Evolutionary conservation across 23 tunicate species (phyloP).

Genomic region (Oikopleura vanhoeffeni): DNA sequence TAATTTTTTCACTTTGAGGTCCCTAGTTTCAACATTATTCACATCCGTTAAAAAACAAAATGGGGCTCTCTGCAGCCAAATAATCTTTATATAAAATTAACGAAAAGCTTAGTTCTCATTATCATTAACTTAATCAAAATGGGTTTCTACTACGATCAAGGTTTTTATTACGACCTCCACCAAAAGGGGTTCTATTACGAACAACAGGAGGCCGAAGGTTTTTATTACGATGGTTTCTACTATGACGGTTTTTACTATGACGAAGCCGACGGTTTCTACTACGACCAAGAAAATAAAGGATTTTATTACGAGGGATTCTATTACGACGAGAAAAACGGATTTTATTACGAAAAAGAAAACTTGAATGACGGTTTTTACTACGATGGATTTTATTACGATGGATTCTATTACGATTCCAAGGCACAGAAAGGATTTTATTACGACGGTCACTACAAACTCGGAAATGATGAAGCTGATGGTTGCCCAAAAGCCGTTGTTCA

Average conservation of each 20-base stretch:
- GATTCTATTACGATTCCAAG: neutral
- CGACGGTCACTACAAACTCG: too few relatives aligned
- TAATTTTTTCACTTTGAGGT: too few relatives aligned
- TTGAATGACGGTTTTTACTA: neutral
- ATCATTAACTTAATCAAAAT: too few relatives aligned
- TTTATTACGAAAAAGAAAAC: neutral
- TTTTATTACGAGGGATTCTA: neutral
- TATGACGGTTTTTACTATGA: neutral
- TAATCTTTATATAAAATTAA: too few relatives aligned
- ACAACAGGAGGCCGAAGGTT: neutral
- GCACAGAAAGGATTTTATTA: neutral
- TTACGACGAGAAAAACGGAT: neutral
- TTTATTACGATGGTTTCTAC: too few relatives aligned
- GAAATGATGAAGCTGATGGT: too few relatives aligned
- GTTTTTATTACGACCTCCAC: neutral
- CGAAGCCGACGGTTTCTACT: neutral
- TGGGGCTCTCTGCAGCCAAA: too few relatives aligned
- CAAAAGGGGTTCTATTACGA: neutral
- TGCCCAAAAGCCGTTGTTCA: too few relatives aligned
- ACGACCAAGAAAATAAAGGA: neutral
- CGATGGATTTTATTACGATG: neutral
- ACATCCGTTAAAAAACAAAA: too few relatives aligned
- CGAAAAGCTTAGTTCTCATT: too few relatives aligned
- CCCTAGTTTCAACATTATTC: too few relatives aligned
- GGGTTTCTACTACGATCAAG: neutral